Evolutionary conservation across 2,888 invertebrate genomes (phyloP).

Genomic region (Holacanthella duospinosa): DNA sequence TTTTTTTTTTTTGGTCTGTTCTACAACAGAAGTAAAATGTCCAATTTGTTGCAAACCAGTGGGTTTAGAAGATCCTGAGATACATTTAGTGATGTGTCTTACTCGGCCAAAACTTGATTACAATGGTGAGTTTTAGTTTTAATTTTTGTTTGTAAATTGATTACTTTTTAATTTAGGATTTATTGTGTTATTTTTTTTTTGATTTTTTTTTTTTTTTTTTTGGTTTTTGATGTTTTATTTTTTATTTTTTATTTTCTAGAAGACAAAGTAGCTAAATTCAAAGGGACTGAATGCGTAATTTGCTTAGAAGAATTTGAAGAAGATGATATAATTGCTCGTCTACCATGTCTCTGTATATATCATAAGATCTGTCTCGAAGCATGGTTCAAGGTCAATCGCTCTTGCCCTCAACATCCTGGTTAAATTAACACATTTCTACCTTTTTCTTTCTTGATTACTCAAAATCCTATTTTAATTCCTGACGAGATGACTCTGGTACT

Average conservation of each 20-base stretch:
- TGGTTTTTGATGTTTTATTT: background rate
- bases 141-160: background rate
- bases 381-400: conserved; percentile 98
- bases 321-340: conserved; percentile 93
- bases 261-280: conserved; percentile 91
- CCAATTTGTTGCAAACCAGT: conserved; percentile 98
- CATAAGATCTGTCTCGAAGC: conserved; percentile 99
- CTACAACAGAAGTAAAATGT: conserved; percentile 98
- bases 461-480: too few relatives aligned
- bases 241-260: conserved; percentile 55
- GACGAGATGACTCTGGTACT: too few relatives aligned
- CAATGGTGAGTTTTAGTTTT: conserved; percentile 60
- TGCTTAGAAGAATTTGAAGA: conserved; percentile 92
- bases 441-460: too few relatives aligned
- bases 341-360: conserved; percentile 98
- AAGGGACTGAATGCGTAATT: conserved; percentile 95
- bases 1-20: too few relatives aligned
- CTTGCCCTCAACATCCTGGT: conserved; percentile 96
- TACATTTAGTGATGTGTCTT: conserved; percentile 98
- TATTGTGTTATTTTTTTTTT: conserved; percentile 39
- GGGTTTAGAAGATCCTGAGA: conserved; percentile 80
- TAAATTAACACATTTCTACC: too few relatives aligned
- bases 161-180: background rate
- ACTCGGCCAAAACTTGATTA: conserved; percentile 97
- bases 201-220: too few relatives aligned